Evolutionary conservation across 2,797 vertebrate species (phyloP), one percentile per base, ranked within the genome.

Genomic region (Hydrophis major): DNA sequence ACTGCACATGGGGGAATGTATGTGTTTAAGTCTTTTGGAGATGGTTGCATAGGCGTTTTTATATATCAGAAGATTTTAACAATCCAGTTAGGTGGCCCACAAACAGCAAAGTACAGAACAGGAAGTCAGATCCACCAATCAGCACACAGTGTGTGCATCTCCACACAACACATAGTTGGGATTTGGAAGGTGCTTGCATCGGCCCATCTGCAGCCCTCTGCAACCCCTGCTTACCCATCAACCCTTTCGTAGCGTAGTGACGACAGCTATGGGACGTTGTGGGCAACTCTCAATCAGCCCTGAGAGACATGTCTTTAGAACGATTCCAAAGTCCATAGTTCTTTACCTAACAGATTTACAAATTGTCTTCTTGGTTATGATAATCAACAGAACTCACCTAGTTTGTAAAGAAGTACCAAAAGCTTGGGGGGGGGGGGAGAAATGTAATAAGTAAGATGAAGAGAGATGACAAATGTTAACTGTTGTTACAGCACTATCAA

Each of bases 251-350:
- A 8, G n/a, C 6, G 2, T 74, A 37, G 14, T 18, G 66, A 13
- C 2, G 2, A 69, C 0, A 2, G n/a, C 66, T 69, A 69, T 69
- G 12, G 14, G 66, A 69, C 1, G 0, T 32, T 32, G n/a, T 0
- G 6, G 66, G n/a, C 66, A 69, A 32, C 14, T 69, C 2, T 32
- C 13, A 69, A 69, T 69, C 66, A 32, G 66, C 66, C n/a, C 32
- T 91, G 28, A 60, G 28, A 61, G 5, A 32, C n/a, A 13, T 8
- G 37, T 11, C 69, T 78, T 78, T 78, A 78, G 32, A 37, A 8
- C 7, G 6, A 37, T 13, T 37, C 6, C 87, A 27, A 13, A 53
- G 12, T 57, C 56, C 32, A 42, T 57, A 47, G 22, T 6, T 42
- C 60, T 61, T 87, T 20, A 7, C 28, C 78, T 20, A 37, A 6